Conservation (phyloP, 2,113 vertebrate species). For the Solenodon paradoxus region DNA sequence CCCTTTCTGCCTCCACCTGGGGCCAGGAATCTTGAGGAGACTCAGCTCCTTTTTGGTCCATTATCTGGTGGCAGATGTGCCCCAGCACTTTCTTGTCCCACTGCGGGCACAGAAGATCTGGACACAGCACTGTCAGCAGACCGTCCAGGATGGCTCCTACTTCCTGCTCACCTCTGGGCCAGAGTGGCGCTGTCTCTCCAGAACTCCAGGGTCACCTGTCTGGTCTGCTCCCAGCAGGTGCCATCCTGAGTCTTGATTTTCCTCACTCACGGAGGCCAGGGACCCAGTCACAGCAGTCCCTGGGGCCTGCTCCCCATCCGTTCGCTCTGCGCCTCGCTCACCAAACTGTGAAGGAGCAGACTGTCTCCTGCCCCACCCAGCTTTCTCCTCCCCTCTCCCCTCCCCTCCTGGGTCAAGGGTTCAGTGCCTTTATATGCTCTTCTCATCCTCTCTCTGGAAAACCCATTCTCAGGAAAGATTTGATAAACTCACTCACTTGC, state of each 20-base stretch:
- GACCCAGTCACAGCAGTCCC: not conserved
- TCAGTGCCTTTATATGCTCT: not conserved
- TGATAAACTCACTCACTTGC: conserved; percentile 46
- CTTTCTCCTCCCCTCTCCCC: not conserved
- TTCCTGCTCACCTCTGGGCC: not conserved
- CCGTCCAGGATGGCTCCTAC: not conserved
- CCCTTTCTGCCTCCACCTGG: not conserved
- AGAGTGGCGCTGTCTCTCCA: fast-evolving
- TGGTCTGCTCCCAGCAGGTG: not conserved
- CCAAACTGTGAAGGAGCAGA: not conserved
- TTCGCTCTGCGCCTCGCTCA: too few relatives aligned
- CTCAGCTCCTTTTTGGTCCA: not conserved
- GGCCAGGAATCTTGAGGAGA: not conserved
- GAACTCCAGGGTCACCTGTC: not conserved
- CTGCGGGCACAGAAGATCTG: not conserved
- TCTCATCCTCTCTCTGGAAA: not conserved
- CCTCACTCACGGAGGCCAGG: not conserved
- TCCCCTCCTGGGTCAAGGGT: not conserved
- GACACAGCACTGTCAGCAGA: not conserved
- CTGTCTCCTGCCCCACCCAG: fast-evolving
- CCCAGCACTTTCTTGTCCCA: too few relatives aligned
- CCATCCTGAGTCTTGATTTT: not conserved
- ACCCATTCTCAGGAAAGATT: conserved; percentile 45
- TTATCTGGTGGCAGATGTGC: too few relatives aligned
- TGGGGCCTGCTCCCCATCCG: not conserved